Base-by-base conservation (phyloP, 2,888 invertebrate genomes). In the Zonitis immaculata region DNA sequence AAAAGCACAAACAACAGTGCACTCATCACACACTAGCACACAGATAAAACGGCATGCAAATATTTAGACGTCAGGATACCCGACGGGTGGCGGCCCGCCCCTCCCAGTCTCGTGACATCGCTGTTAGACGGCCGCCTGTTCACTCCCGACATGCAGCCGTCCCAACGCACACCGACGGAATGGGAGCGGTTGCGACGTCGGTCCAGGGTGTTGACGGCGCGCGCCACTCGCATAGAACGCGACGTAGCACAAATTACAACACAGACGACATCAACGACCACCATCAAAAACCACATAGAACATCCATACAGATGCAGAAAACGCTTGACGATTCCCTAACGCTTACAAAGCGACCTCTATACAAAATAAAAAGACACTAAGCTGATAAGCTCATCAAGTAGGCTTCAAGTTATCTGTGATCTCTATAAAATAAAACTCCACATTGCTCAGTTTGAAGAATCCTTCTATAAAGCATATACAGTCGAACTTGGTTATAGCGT, bases 121-220 rank as follows among this genome's bases (percentile, higher is more conserved):
- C 70, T 65, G 68, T 66, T 66, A 69, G 72, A 71, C 72, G 71
- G 72, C 73, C 72, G 72, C 73, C 72, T 68, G 71, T 69, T 71
- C 70, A 68, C 68, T 67, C 66, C 71, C 71, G 72, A 74, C 73
- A 73, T 74, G 71, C 73, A 73, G 73, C 73, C 74, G 73, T 73
- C 72, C 72, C 73, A 71, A 71, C 73, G 71, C 75, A 77, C 78
- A 66, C 80, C 80, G 70, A 77, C 82, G 73, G 81, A 82, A 76
- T 80, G 79, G 76, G 79, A 79, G 79, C 81, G 79, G 78, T 75
- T 76, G 69, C 79, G 74, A 59, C 65, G 67, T 76, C 70, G 78
- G 76, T 68, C 71, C 63, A 66, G 63, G 67, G 68, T 65, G 65
- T 66, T 63, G 54, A 42, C 57, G 60, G 59, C 63, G 69, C 61